phyloP scores from a whole-genome alignment of 2,797 vertebrate genomes.

The Takifugu rubripes region DNA sequence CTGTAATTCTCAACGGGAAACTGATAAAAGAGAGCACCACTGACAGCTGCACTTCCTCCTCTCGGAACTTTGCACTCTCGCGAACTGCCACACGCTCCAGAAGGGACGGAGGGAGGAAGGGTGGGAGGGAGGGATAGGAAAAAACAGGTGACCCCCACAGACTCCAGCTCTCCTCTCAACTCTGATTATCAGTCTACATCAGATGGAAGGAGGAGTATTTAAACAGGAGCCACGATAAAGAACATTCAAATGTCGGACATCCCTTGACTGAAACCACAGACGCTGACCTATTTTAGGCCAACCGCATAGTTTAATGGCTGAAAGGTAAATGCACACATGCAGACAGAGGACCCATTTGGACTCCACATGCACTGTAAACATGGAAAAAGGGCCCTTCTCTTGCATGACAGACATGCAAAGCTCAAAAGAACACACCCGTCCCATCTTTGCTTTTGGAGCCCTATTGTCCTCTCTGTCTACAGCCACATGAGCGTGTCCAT shows the following conservation, averaged over 20 bases:
- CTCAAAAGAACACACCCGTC: conserved; percentile 43
- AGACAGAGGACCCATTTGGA: conserved; percentile 43
- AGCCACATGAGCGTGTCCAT: conserved; percentile 29
- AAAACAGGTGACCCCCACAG: conserved; percentile 9
- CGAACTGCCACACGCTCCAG: conserved; percentile 40
- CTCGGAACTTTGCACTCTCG: conserved; percentile 45
- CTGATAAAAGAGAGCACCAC: conserved; percentile 51
- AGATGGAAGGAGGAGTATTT: conserved; percentile 43
- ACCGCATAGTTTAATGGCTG: conserved; percentile 53
- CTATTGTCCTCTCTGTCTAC: conserved; percentile 38
- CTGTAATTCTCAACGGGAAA: conserved; percentile 50
- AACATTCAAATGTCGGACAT: conserved; percentile 52
- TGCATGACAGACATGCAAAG: conserved; percentile 56
- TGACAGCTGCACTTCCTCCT: conserved; percentile 62
- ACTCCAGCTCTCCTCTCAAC: conserved; percentile 31
- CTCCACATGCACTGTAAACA: conserved; percentile 54
- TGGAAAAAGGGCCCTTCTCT: conserved; percentile 52
- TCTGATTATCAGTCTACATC: conserved; percentile 48
- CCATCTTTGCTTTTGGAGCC: conserved; percentile 23
- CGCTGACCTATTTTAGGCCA: conserved; percentile 25
- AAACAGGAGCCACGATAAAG: conserved; percentile 9
- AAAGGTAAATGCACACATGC: conserved; percentile 40
- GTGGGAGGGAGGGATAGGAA: neutral
- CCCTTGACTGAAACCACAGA: conserved; percentile 33
- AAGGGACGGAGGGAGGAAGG: conserved; percentile 22